Base-by-base conservation (phyloP, 2,113 vertebrate species). In the Glaucomys volans region DNA sequence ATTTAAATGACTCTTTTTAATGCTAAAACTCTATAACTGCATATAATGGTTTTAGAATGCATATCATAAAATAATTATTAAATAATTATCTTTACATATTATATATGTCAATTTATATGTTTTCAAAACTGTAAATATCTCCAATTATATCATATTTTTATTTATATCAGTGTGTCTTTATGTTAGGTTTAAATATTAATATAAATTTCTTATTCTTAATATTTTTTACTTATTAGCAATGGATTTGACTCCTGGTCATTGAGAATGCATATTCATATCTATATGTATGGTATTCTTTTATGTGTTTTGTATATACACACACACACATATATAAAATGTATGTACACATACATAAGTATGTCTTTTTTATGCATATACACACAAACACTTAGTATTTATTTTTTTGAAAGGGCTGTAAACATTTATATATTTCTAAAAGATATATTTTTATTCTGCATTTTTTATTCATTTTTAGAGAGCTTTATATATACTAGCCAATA, bases 401-500 rank as follows among this genome's bases (percentile, higher is more conserved):
- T 97, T 76, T 85, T 76, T 7, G 67, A 74, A 87, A 75, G 75
- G 35, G 40, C 54, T 91, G 76, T 93, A 14, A 54, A 66, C 3
- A 54, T 91, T 85, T 83, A 90, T 37, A 67, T 10, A 54, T 81
- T 87, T 74, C 1, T 18, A 75, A 89, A 85, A 14, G 28, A 80
- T 18, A 3, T 2, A 83, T 64, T 95, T 89, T 81, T 94, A 16
- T 90, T 91, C 4, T 90, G 42, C 24, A 72, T 89, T 95, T 82
- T 62, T 89, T 24, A 67, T 90, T 77, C 22, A 75, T 66, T 83
- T 95, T 92, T 32, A 52, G 92, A 83, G 64, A 50, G 50, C 75
- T 92, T 91, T 94, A 80, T 32, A 93, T 90, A 40, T 81, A 10
- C 9, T 74, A 85, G 57, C 35, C 76, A 92, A 52, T 87, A 92